Evolutionary conservation across 2,113 vertebrate species (phyloP).

Genomic region (Empidonax alnorum): DNA sequence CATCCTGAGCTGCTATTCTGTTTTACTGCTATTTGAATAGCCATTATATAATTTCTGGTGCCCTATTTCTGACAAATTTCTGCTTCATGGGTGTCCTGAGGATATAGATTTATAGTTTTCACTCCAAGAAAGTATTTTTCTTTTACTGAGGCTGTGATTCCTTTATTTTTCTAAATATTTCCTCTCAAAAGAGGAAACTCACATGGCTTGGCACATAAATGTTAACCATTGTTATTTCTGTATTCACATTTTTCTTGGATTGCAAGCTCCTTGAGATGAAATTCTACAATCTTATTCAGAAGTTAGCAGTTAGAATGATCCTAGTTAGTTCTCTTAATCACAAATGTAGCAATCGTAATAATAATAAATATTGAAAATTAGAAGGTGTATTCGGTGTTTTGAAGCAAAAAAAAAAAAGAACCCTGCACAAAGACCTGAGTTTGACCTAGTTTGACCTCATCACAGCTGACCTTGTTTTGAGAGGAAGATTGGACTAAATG

Average conservation of each 20-base stretch:
- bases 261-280: neutral
- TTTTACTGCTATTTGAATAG: neutral
- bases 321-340: neutral
- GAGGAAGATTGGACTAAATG: neutral
- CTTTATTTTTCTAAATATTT: conserved; percentile 30
- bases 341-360: neutral
- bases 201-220: neutral
- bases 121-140: conserved; percentile 3
- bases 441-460: neutral
- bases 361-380: neutral
- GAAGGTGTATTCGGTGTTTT: neutral
- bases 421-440: neutral
- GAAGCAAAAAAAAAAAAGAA: neutral
- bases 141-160: neutral
- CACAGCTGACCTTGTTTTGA: neutral
- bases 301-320: neutral
- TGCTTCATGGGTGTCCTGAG: neutral
- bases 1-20: neutral
- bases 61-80: conserved; percentile 23
- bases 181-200: neutral
- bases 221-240: neutral
- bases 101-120: conserved; percentile 12
- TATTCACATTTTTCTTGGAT: neutral
- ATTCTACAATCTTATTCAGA: neutral
- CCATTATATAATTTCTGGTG: neutral